Base-by-base conservation (phyloP, 2,888 invertebrate species). In the Drosophila putrida region DNA sequence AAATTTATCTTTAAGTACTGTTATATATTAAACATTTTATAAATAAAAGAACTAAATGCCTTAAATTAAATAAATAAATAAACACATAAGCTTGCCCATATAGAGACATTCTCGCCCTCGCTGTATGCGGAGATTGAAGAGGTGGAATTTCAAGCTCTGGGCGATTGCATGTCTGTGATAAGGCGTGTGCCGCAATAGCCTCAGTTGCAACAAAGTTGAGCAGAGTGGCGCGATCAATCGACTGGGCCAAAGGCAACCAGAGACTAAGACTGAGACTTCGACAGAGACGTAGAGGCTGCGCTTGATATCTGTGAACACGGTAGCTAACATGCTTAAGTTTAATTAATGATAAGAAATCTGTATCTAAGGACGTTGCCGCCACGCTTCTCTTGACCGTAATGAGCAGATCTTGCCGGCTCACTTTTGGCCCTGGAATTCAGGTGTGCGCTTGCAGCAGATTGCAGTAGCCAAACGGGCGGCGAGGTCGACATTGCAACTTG, bases 281-380 rank as follows among this genome's bases (percentile, higher is more conserved):
- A 36, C 60, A 57, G 49, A 28, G 36, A 38, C 38, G 25, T 28
- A 27, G 61, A 60, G 43, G 13, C 33, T 64, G 69, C 63, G 75
- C 62, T 36, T 71, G 75, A 75, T 78, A 79, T 82, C 82, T 80
- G 75, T 83, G 89, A 89, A 90, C 91, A 91, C 91, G 90, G 92
- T 91, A 91, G 91, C 91, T 89, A 91, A 91, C 91, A 91, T 91
- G 91, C 91, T 90, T 91, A 91, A 90, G 89, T 91, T 92, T 91
- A 91, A 91, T 91, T 92, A 91, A 91, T 91, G 92, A 92, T 92
- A 91, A 91, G 91, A 90, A 92, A 91, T 91, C 92, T 91, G 89
- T 90, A 91, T 90, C 90, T 90, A 90, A 90, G 88, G 82, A 89
- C 69, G 84, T 75, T 68, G 79, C 87, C 87, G 78, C 69, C 71